A percentile compares a stretch with the other conserved stretches of the same genome.
Conservation (phyloP, 2,888 invertebrate species). For the Nemurella pictetii region DNA sequence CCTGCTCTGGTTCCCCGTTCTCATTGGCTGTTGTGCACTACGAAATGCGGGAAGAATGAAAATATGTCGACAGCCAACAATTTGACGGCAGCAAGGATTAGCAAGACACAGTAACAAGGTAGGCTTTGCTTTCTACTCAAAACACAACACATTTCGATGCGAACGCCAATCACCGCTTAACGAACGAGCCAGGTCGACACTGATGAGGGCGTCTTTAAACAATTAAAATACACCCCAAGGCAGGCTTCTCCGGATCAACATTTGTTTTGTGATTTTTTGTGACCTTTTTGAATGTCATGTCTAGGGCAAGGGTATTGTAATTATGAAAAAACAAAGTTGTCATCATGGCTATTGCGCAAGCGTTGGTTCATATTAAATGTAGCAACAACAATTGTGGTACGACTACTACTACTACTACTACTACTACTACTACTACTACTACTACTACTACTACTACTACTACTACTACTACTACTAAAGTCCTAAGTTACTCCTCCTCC, state of each 20-base stretch:
- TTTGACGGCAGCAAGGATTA: neutral
- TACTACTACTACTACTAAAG: too few species aligned
- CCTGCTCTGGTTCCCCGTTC: constrained; percentile 2
- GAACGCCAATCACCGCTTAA: neutral
- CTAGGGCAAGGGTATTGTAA: constrained; percentile 15
- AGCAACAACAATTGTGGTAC: too few species aligned
- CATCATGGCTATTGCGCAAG: neutral
- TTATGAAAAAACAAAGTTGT: neutral
- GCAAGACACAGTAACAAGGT: neutral
- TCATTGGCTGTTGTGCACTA: constrained; percentile 1
- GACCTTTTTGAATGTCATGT: constrained; percentile 32
- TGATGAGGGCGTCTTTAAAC: neutral
- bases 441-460: too few species aligned
- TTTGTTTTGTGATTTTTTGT: neutral
- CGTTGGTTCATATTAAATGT: neutral
- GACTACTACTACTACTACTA: too few species aligned
- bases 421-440: too few species aligned
- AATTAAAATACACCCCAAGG: neutral
- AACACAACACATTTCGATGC: neutral
- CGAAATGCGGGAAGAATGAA: constrained; percentile 24
- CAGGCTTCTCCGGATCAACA: neutral
- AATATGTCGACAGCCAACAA: neutral
- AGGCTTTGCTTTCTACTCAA: neutral
- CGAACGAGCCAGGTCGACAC: neutral
- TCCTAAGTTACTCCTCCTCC: too few species aligned